Conservation (phyloP, 2,797 vertebrate species). For the Botia almorhae region DNA sequence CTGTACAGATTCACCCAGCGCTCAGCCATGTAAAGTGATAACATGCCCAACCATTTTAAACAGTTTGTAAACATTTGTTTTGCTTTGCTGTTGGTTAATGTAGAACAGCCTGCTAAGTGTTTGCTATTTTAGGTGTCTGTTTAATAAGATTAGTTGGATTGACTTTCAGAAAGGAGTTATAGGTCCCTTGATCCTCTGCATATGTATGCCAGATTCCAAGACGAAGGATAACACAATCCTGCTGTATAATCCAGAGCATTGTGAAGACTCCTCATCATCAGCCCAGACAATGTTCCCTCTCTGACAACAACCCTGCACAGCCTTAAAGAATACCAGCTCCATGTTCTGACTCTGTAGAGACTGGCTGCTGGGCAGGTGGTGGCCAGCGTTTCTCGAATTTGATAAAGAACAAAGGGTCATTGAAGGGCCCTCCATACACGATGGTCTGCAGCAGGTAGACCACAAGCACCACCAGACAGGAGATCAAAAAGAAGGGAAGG, state of each 20-base stretch:
- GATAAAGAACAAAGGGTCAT: conserved; percentile 85
- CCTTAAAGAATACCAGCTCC: conserved; percentile 9
- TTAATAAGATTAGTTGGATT: too few relatives aligned
- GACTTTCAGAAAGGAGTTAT: too few relatives aligned
- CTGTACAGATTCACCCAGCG: too few relatives aligned
- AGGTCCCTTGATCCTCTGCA: background rate
- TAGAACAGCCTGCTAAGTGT: too few relatives aligned
- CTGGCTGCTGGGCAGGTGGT: conserved; percentile 60
- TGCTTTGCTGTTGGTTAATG: too few relatives aligned
- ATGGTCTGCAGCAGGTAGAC: conserved; percentile 83
- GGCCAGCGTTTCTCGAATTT: conserved; percentile 85
- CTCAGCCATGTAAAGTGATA: too few relatives aligned
- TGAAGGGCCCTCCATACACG: conserved; percentile 84
- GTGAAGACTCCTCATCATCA: background rate
- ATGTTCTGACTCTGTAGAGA: background rate
- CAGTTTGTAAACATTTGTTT: too few relatives aligned
- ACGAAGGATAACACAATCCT: background rate
- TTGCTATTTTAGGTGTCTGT: too few relatives aligned
- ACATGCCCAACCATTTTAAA: too few relatives aligned
- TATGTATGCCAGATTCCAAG: background rate
- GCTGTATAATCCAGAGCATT: background rate
- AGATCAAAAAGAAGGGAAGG: conserved; percentile 84
- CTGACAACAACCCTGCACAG: background rate
- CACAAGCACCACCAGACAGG: conserved; percentile 79
- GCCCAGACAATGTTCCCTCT: background rate